Conservation (phyloP, 2,113 vertebrate genomes). For the Cephalopholis sonnerati region DNA sequence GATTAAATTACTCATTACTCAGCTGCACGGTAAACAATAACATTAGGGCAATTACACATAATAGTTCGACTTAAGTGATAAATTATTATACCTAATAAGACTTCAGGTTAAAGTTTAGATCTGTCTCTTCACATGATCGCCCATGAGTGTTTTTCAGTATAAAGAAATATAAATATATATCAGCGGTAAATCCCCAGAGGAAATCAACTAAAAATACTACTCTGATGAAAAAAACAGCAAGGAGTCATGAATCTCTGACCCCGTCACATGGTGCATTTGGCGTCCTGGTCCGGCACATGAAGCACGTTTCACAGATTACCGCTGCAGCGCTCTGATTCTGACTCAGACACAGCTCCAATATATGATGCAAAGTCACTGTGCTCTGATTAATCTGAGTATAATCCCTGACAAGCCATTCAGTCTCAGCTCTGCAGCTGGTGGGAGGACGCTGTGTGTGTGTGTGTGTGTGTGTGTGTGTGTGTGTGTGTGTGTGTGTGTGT, state of each 20-base stretch:
- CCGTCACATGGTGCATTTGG: conserved; percentile 49
- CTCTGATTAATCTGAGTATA: conserved; percentile 76
- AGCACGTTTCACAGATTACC: conserved; percentile 72
- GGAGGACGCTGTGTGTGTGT: conserved; percentile 3
- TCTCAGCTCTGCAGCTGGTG: conserved; percentile 41
- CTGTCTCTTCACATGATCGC: not conserved
- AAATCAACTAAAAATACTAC: conserved; percentile 11
- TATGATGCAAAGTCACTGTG: conserved; percentile 74
- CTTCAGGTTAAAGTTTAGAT: not conserved
- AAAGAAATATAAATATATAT: not conserved
- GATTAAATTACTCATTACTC: conserved; percentile 35
- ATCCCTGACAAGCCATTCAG: conserved; percentile 71
- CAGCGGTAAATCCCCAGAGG: conserved; percentile 5
- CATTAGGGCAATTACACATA: conserved; percentile 38
- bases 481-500: conserved; percentile 1
- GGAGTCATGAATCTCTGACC: conserved; percentile 16
- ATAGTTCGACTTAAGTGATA: not conserved
- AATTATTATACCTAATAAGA: not conserved
- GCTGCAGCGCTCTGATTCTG: conserved; percentile 43
- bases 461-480: conserved; percentile 6
- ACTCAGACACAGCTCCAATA: conserved; percentile 49
- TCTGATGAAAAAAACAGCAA: not conserved
- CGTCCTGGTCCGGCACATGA: conserved; percentile 43
- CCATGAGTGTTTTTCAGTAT: not conserved
- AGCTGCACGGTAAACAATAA: conserved; percentile 13